Percentiles rank a stretch among this genome's conserved stretches.
Conservation (phyloP, 2,797 vertebrate genomes). For the Sciurus carolinensis region DNA sequence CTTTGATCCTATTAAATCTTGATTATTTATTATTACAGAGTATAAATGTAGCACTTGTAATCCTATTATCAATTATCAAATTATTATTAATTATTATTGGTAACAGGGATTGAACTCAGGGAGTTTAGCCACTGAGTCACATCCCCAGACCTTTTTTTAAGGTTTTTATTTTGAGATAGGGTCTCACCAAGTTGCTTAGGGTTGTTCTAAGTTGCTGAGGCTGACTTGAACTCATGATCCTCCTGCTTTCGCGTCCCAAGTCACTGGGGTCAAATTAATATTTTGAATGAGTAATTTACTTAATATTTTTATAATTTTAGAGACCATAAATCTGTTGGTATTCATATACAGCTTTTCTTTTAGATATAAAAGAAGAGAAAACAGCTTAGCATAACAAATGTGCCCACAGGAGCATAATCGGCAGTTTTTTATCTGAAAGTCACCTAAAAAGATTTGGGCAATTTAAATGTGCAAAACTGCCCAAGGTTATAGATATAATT, state of each 20-base stretch:
- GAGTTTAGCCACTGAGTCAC: too few relatives aligned
- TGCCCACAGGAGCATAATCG: neutral
- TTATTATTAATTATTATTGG: neutral
- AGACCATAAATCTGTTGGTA: neutral
- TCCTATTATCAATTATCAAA: neutral
- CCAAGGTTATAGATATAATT: slow-evolving; percentile 61
- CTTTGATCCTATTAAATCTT: neutral
- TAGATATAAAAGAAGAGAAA: slow-evolving; percentile 33
- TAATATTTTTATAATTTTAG: neutral
- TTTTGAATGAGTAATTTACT: neutral
- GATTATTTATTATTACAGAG: neutral
- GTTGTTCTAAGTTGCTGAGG: too few relatives aligned
- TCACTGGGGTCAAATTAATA: neutral
- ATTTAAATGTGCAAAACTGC: slow-evolving; percentile 36
- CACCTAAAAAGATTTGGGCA: neutral
- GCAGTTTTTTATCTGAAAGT: slow-evolving; percentile 67
- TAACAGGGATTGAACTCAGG: too few relatives aligned
- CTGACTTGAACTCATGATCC: too few relatives aligned
- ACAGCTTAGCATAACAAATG: neutral
- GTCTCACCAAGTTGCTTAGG: too few relatives aligned
- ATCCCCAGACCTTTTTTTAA: too few relatives aligned
- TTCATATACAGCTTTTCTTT: slow-evolving; percentile 1
- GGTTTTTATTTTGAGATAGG: too few relatives aligned
- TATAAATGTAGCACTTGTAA: neutral
- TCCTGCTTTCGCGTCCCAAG: too few relatives aligned